phyloP scores from a whole-genome alignment of 2,797 vertebrate genomes.

The Manis javanica region DNA sequence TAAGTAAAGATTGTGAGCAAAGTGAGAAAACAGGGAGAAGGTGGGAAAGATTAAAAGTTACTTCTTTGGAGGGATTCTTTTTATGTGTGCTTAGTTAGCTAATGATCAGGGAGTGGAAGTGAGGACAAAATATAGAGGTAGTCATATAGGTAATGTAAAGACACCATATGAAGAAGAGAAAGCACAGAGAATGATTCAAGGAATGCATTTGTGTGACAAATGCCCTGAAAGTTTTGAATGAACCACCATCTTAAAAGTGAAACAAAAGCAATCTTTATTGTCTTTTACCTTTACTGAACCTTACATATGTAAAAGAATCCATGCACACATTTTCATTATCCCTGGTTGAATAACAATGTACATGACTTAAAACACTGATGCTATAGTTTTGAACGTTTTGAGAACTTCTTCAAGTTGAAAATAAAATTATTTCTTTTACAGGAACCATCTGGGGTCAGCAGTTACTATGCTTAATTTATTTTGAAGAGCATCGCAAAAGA shows the following conservation, averaged over 20 bases:
- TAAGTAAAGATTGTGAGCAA: not conserved
- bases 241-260: not conserved
- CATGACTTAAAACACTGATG: not conserved
- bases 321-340: not conserved
- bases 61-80: not conserved
- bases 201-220: not conserved
- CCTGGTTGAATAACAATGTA: not conserved
- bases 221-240: not conserved
- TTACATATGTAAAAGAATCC: not conserved
- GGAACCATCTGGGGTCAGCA: not conserved
- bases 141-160: not conserved
- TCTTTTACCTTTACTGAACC: not conserved
- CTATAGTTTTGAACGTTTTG: not conserved
- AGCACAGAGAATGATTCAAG: not conserved
- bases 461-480: not conserved
- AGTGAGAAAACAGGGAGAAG: not conserved
- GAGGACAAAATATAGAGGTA: not conserved
- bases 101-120: not conserved
- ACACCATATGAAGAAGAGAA: not conserved
- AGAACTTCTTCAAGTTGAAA: not conserved
- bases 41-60: not conserved
- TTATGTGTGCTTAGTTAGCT: not conserved
- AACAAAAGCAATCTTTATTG: not conserved
- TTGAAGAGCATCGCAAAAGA: not conserved
- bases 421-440: not conserved